Conservation (phyloP, 2,888 invertebrate genomes). For the Celastrina argiolus region DNA sequence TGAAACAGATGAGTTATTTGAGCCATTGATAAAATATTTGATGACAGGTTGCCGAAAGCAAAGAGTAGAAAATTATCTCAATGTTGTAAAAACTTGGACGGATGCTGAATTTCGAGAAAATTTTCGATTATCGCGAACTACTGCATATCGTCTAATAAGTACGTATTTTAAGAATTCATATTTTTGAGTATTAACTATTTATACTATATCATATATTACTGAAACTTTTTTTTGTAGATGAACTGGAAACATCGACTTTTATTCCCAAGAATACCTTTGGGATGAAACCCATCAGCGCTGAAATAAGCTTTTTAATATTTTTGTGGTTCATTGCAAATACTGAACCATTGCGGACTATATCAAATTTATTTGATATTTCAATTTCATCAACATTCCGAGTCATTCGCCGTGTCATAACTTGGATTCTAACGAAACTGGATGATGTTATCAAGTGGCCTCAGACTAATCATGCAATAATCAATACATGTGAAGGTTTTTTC, state of each 20-base stretch:
- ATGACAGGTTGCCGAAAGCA: too few species aligned
- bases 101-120: slow-evolving; percentile 50
- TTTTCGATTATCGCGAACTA: slow-evolving; percentile 50
- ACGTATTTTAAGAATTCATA: slow-evolving; percentile 25
- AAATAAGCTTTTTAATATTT: slow-evolving; percentile 58
- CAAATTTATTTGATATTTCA: slow-evolving; percentile 54
- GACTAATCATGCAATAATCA: slow-evolving; percentile 25
- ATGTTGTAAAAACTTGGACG: slow-evolving; percentile 19
- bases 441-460: slow-evolving; percentile 52
- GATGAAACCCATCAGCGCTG: slow-evolving; percentile 46
- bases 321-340: slow-evolving; percentile 53
- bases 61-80: slow-evolving; percentile 1
- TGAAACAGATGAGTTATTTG: not conserved
- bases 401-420: slow-evolving; percentile 28
- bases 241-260: slow-evolving; percentile 23
- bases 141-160: slow-evolving; percentile 51
- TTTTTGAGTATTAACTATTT: slow-evolving; percentile 18
- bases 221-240: slow-evolving; percentile 21
- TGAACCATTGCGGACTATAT: too few species aligned
- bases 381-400: slow-evolving; percentile 27
- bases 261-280: slow-evolving; percentile 51
- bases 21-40: not conserved
- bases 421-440: slow-evolving; percentile 27
- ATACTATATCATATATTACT: slow-evolving; percentile 11
- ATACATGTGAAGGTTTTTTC: slow-evolving; percentile 26